Conservation (phyloP, 2,797 vertebrate species). For the Chaunax sp. region DNA sequence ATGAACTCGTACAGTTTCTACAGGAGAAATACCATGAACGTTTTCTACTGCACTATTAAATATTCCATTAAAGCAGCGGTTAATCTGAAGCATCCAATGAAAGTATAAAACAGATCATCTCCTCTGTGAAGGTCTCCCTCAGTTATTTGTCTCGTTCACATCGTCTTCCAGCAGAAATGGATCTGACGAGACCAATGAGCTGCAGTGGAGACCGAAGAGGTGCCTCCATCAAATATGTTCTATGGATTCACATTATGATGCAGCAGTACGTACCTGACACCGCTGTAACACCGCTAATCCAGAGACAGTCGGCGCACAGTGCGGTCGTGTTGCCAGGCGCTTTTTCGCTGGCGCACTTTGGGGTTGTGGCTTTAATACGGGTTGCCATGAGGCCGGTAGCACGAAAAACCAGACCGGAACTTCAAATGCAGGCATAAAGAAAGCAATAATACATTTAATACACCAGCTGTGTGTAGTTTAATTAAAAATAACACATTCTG, state of each 20-base stretch:
- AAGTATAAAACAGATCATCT: constrained; percentile 21
- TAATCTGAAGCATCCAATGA: background rate
- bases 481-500: rapidly evolving
- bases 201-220: background rate
- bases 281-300: constrained; percentile 15
- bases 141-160: no score
- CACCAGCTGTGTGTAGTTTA: rapidly evolving
- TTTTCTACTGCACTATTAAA: background rate
- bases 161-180: constrained; percentile 35
- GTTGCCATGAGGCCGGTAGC: constrained; percentile 73
- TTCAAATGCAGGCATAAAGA: background rate
- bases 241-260: background rate
- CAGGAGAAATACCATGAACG: background rate
- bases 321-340: constrained; percentile 70
- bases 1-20: constrained; percentile 31
- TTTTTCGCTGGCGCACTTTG: constrained; percentile 70
- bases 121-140: constrained; percentile 27
- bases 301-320: constrained; percentile 41
- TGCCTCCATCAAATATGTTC: background rate
- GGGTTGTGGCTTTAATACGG: constrained; percentile 74
- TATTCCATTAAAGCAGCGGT: no score
- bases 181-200: constrained; percentile 23
- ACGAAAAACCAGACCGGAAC: constrained; percentile 42
- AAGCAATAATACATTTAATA: rapidly evolving
- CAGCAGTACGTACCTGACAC: constrained; percentile 60